phyloP scores from a whole-genome alignment of 2,888 invertebrate species.

The Ischnus inquisitorius region DNA sequence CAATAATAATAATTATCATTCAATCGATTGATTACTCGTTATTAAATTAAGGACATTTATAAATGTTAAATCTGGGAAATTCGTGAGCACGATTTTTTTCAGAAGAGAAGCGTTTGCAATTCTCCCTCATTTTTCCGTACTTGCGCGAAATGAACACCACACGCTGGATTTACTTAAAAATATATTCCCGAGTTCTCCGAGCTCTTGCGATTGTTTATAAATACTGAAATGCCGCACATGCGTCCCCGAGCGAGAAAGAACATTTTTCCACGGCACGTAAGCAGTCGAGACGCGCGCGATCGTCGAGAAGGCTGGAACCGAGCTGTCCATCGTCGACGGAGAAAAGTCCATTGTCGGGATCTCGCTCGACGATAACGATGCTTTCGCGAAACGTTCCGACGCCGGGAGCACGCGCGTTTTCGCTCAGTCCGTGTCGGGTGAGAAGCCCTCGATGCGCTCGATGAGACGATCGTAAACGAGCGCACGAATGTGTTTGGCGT shows the following conservation, averaged over 20 bases:
- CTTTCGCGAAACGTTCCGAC: conserved; percentile 14
- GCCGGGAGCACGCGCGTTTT: conserved; percentile 22
- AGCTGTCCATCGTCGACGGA: not conserved
- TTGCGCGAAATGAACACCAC: no score
- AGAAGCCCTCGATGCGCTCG: conserved; percentile 25
- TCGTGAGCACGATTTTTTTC: no score
- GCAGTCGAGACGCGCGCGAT: not conserved
- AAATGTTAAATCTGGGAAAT: no score
- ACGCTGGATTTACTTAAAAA: no score
- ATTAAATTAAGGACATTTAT: no score
- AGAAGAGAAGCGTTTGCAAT: no score
- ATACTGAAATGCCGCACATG: conserved; percentile 7
- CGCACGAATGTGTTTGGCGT: conserved; percentile 71
- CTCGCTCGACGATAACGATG: not conserved
- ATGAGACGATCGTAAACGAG: conserved; percentile 73
- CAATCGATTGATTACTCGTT: no score
- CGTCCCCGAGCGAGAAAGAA: not conserved
- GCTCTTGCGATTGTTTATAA: conserved; percentile 8
- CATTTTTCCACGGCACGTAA: not conserved
- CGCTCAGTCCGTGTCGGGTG: conserved; percentile 2
- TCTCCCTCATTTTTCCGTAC: no score
- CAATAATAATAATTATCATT: no score
- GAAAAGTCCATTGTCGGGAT: not conserved
- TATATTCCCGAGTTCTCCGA: not conserved
- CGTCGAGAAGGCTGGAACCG: not conserved